phyloP scores from a whole-genome alignment of 2,113 vertebrate species.

The Dipodomys spectabilis region DNA sequence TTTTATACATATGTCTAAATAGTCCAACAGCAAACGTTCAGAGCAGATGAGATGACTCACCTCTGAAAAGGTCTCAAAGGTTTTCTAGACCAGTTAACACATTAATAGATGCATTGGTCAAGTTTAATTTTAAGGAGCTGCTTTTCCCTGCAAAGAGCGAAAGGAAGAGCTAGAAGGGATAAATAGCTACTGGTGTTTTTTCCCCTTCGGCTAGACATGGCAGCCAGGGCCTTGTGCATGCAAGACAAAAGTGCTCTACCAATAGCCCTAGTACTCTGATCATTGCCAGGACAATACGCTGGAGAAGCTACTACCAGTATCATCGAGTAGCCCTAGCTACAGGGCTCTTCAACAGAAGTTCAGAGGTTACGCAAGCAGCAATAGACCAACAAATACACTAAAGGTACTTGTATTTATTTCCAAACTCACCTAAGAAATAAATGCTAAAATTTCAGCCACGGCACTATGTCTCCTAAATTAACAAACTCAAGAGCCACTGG shows the following conservation, averaged over 20 bases:
- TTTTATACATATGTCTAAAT: constrained; percentile 21
- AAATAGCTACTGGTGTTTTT: not conserved
- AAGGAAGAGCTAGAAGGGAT: constrained; percentile 3
- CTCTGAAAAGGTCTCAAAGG: not conserved
- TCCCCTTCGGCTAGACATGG: too few relatives aligned
- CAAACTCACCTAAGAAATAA: constrained; percentile 73
- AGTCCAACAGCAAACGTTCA: not conserved
- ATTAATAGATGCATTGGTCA: too few relatives aligned
- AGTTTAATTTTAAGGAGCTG: constrained; percentile 36
- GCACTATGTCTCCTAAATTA: constrained; percentile 52
- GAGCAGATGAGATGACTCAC: not conserved
- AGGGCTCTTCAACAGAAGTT: not conserved
- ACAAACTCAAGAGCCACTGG: constrained; percentile 72
- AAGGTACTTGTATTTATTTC: constrained; percentile 80
- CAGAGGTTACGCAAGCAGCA: constrained; percentile 73
- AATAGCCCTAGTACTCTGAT: too few relatives aligned
- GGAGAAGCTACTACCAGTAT: too few relatives aligned
- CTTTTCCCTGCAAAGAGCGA: constrained; percentile 60
- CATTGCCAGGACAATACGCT: too few relatives aligned
- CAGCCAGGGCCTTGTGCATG: too few relatives aligned
- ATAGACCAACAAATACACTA: constrained; percentile 49
- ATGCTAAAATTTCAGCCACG: constrained; percentile 72
- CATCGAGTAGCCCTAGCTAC: not conserved
- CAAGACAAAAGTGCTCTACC: too few relatives aligned
- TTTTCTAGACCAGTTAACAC: constrained; percentile 23